Conservation (phyloP, 2,888 invertebrate genomes). For the Sympetrum striolatum region DNA sequence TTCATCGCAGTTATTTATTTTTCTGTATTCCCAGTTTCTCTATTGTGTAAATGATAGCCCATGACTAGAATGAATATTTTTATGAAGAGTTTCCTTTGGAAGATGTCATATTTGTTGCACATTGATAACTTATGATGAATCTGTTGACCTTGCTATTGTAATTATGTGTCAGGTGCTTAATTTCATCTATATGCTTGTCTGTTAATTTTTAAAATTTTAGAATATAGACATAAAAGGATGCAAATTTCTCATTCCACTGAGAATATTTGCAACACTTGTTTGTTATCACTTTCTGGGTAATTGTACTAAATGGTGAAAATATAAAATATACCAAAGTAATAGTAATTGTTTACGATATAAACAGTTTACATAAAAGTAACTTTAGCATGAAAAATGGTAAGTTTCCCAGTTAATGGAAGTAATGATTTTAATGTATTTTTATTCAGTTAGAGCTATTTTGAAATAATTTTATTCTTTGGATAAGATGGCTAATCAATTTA, state of each 20-base stretch:
- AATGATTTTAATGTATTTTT: too few species aligned
- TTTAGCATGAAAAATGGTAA: too few species aligned
- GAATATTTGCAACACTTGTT: background rate
- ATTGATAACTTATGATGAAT: background rate
- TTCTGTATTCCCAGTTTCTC: too few species aligned
- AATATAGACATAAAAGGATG: background rate
- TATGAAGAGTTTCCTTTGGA: too few species aligned
- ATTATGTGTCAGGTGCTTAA: background rate
- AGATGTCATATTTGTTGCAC: too few species aligned
- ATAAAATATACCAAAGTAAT: background rate
- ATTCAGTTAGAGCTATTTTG: too few species aligned
- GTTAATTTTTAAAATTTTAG: background rate
- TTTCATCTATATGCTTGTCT: background rate
- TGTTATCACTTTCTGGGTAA: background rate
- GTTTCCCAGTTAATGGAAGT: too few species aligned
- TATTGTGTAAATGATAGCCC: too few species aligned
- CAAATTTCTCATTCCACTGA: background rate
- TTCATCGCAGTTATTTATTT: too few species aligned
- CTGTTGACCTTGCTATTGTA: background rate
- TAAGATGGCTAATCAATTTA: too few species aligned
- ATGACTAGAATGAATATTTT: too few species aligned
- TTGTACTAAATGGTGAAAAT: background rate
- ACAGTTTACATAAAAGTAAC: background rate
- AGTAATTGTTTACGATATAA: background rate
- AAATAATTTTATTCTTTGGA: too few species aligned